Base-by-base conservation (phyloP, 2,888 invertebrate genomes). In the Sphaerophoria taeniata region DNA sequence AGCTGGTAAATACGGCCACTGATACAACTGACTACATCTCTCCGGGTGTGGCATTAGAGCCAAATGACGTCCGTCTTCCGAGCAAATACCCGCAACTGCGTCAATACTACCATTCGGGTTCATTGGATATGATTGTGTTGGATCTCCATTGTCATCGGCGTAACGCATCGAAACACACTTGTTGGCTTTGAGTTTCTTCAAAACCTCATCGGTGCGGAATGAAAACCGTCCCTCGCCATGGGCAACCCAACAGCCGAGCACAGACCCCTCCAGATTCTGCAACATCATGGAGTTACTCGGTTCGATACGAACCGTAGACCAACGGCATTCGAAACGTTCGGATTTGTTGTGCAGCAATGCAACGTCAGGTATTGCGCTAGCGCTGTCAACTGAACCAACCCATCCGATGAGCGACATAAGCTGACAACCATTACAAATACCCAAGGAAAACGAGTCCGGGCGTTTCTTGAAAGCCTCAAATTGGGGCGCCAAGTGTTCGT, bases 1-100 rank as follows among this genome's bases (percentile, higher is more conserved):
- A 6, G 92, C 90, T 6, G 95, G 95, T 87, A 93, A 92, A 90
- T 95, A 95, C 0, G 98, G 96, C 95, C 98, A 97, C 92, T 99
- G 98, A 96, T 97, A 98, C 88, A 95, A 95, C 88, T 96, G 94
- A 81, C 96, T 95, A 90, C 97, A 97, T 84, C 99, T 94, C 93
- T 99, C 99, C 0, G 99, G 99, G 93, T 99, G 99, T 3, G 99
- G 99, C 99, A 99, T 99, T 94, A 99, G 95, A 0, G 98, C 99
- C 88, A 99, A 93, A 92, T 99, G 99, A 4, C 99, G 95, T 0
- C 99, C 99, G 93, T 99, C 96, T 0, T 91, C 89, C 0, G 99
- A 99, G 88, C 98, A 96, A 73, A 99, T 92, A 12, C 96, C 98
- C 33, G 99, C 99, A 86, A 98, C 94, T 31, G 98, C 98, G 88